These are phyloP conservation scores for Drosophila greeni DNA, from an alignment of 2,888 invertebrate species.

Conservation along the genomic window DNA sequence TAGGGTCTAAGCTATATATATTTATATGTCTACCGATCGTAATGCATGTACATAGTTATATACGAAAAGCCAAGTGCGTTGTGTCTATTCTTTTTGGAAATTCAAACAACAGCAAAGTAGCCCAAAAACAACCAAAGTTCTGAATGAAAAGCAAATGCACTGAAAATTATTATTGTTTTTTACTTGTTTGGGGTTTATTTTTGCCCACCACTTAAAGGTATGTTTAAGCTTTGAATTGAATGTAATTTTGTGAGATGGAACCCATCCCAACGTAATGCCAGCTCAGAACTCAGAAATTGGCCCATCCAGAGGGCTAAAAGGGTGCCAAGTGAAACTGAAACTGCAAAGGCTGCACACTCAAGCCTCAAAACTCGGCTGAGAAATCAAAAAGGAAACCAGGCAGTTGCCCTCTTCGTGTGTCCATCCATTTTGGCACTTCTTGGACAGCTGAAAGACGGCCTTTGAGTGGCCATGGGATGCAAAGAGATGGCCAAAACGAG, in stretches of 20 bases:
- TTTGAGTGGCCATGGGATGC: conserved; percentile 12
- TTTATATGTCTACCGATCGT: conserved; percentile 54
- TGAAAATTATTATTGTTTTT: conserved; percentile 8
- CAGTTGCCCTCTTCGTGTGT: neutral
- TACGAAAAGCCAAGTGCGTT: conserved; percentile 9
- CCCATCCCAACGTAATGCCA: conserved; percentile 29
- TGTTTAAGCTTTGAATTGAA: too few species aligned
- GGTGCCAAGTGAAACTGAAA: conserved; percentile 1
- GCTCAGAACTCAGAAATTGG: conserved; percentile 17
- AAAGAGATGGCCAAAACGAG: conserved; percentile 25
- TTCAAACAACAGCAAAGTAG: conserved; percentile 14
- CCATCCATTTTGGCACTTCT: conserved; percentile 6
- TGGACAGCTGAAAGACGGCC: neutral
- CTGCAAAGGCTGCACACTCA: neutral
- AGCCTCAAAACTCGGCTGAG: neutral
- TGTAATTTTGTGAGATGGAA: too few species aligned
- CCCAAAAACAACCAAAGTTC: conserved; percentile 42
- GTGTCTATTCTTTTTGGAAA: conserved; percentile 27
- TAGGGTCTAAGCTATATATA: conserved; percentile 53
- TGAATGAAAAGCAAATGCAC: conserved; percentile 35
- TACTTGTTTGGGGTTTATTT: neutral
- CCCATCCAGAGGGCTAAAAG: neutral
- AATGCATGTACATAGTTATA: conserved; percentile 65
- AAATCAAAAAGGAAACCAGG: neutral
- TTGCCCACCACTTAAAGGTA: conserved; percentile 42